A percentile compares a stretch with the other conserved stretches of the same genome.
Evolutionary conservation across 2,113 vertebrate genomes (phyloP).

Genomic region (Chloebia gouldiae): DNA sequence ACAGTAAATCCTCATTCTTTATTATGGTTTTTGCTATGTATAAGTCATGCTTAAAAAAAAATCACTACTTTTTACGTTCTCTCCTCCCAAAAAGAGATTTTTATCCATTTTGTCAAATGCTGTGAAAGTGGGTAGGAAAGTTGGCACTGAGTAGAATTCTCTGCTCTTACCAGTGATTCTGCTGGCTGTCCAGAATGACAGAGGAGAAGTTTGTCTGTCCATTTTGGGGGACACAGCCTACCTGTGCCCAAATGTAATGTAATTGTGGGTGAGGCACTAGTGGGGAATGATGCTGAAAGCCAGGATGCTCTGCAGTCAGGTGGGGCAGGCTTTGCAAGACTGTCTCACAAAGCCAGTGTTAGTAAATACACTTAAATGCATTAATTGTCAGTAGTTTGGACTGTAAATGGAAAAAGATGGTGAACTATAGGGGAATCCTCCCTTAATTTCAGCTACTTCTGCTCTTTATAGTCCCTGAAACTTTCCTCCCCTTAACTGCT

Average conservation of each 20-base stretch:
- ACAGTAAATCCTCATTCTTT: neutral
- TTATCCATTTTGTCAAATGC: neutral
- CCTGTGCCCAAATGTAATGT: neutral
- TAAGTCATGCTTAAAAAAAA: neutral
- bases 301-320: fast-evolving
- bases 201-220: neutral
- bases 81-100: fast-evolving
- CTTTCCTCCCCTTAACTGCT: neutral
- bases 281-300: neutral
- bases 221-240: fast-evolving
- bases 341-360: neutral
- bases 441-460: neutral
- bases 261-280: neutral
- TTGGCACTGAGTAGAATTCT: neutral
- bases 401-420: neutral
- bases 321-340: neutral
- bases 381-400: neutral
- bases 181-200: neutral
- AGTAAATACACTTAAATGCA: neutral
- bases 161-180: neutral
- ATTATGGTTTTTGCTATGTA: neutral
- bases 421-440: neutral
- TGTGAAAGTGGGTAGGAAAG: neutral
- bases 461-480: neutral
- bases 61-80: neutral